Conservation (phyloP, 1,140 invertebrate species). For the Zaprionus ornatus region DNA sequence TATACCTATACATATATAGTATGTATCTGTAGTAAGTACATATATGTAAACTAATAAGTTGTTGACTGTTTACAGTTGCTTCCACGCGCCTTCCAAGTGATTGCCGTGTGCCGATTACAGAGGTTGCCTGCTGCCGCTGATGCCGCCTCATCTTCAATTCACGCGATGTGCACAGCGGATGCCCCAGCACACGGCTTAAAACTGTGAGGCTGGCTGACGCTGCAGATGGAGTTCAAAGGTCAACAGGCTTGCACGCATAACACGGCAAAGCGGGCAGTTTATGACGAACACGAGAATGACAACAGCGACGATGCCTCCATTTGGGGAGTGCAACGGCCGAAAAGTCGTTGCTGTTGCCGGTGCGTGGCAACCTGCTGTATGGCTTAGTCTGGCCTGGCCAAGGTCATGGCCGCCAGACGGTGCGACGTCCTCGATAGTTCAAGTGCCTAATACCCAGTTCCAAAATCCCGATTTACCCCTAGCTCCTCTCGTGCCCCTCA, state of each 20-base stretch:
- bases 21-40: neutral
- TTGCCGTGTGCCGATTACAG: conserved; percentile 50
- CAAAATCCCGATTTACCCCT: conserved; percentile 16
- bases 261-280: conserved; percentile 1
- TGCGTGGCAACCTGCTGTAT: neutral
- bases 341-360: conserved; percentile 1
- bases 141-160: conserved; percentile 20
- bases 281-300: neutral
- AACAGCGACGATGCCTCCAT: conserved; percentile 1
- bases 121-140: conserved; percentile 11
- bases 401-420: conserved; percentile 31
- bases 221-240: conserved; percentile 46
- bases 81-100: conserved; percentile 44
- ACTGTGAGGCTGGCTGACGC: neutral
- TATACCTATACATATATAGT: neutral
- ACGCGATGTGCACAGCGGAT: conserved; percentile 19
- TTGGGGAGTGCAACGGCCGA: conserved; percentile 24
- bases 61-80: conserved; percentile 44
- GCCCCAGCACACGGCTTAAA: neutral
- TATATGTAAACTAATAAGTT: conserved; percentile 14
- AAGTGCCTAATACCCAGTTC: conserved; percentile 29
- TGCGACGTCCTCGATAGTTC: conserved; percentile 34
- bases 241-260: conserved; percentile 17
- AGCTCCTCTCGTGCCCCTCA: neutral
- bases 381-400: neutral